Conservation (phyloP, 2,113 vertebrate species). For the Bubalus kerabau region DNA sequence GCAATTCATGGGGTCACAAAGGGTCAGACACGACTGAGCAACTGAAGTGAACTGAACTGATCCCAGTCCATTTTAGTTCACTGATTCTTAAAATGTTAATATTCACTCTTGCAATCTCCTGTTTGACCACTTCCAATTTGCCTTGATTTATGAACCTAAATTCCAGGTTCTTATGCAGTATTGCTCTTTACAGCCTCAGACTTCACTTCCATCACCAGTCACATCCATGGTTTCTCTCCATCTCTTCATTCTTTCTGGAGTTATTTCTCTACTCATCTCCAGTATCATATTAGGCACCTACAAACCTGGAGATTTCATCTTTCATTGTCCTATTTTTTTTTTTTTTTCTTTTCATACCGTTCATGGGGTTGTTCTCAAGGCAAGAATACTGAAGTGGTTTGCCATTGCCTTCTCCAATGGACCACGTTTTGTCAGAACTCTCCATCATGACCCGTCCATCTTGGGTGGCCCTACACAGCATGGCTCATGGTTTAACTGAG, state of each 20-base stretch:
- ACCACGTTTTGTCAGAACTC: background rate
- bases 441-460: background rate
- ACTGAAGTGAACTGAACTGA: no score
- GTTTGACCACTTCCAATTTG: background rate
- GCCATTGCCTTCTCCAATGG: background rate
- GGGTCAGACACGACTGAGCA: no score
- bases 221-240: background rate
- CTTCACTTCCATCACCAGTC: background rate
- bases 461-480: background rate
- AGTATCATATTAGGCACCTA: background rate
- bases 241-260: background rate
- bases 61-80: background rate
- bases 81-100: background rate
- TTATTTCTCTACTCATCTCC: background rate
- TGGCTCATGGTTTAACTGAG: background rate
- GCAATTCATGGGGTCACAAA: no score
- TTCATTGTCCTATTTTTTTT: background rate
- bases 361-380: background rate
- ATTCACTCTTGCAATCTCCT: background rate
- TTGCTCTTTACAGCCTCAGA: background rate
- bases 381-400: background rate
- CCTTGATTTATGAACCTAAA: background rate
- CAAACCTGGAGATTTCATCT: background rate
- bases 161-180: background rate
- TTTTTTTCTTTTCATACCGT: background rate